These are phyloP conservation scores for Sipha maydis DNA, from an alignment of 2,888 invertebrate species.

Conservation along the genomic window DNA sequence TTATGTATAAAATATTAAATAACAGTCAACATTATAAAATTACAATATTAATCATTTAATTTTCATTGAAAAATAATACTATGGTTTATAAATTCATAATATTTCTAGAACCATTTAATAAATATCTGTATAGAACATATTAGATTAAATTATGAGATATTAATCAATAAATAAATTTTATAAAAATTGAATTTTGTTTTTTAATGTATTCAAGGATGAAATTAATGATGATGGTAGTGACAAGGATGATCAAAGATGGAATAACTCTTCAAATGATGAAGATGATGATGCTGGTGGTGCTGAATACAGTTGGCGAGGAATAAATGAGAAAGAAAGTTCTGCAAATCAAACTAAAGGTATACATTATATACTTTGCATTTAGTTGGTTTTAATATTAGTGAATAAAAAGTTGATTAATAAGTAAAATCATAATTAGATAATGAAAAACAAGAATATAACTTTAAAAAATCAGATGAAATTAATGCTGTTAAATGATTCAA, in stretches of 20 bases:
- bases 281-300: conserved; percentile 12
- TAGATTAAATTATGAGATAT: not conserved
- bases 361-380: not conserved
- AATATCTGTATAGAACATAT: not conserved
- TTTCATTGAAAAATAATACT: not conserved
- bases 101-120: no score
- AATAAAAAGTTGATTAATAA: conserved; percentile 50
- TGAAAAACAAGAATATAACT: conserved; percentile 56
- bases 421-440: conserved; percentile 50
- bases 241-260: conserved; percentile 29
- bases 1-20: not conserved
- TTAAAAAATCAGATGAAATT: conserved; percentile 54
- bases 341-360: conserved; percentile 37
- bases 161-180: not conserved
- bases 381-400: conserved; percentile 22
- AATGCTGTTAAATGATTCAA: conserved; percentile 56
- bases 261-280: conserved; percentile 28
- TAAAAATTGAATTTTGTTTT: not conserved
- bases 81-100: no score
- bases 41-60: not conserved
- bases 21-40: not conserved
- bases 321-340: conserved; percentile 26
- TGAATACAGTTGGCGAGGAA: conserved; percentile 34
- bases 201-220: conserved; percentile 20
- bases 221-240: conserved; percentile 15